Evolutionary conservation across 2,888 invertebrate species (phyloP).

Genomic region (Coecobrya sp.): DNA sequence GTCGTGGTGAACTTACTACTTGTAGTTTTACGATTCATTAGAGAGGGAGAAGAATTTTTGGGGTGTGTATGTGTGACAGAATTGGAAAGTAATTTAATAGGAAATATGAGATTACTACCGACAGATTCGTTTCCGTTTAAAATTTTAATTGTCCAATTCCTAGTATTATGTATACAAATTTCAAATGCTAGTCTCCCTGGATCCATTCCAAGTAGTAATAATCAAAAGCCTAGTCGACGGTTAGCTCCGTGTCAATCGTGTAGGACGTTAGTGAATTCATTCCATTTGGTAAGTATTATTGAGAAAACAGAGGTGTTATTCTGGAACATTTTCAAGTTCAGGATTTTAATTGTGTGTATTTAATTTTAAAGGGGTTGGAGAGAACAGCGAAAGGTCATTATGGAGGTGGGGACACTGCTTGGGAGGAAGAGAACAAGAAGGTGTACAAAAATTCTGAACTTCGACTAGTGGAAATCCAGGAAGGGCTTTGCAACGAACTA

Average conservation of each 20-base stretch:
- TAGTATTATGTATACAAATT: constrained; percentile 64
- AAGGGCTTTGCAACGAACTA: constrained; percentile 93
- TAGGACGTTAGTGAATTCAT: constrained; percentile 92
- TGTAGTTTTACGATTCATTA: background rate
- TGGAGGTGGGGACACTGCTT: constrained; percentile 97
- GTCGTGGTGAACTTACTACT: background rate
- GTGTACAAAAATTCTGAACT: constrained; percentile 96
- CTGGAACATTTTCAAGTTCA: background rate
- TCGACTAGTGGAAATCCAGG: constrained; percentile 96
- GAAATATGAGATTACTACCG: constrained; percentile 70
- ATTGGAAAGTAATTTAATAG: background rate
- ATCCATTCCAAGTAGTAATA: constrained; percentile 28
- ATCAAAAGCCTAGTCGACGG: constrained; percentile 83
- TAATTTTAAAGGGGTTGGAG: constrained; percentile 91
- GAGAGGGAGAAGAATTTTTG: background rate
- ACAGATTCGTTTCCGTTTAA: background rate
- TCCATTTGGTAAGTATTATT: constrained; percentile 87
- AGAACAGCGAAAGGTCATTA: constrained; percentile 95
- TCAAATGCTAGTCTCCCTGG: constrained; percentile 71
- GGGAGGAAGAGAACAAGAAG: constrained; percentile 96
- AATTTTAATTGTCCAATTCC: constrained; percentile 26
- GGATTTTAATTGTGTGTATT: background rate
- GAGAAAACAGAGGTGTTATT: background rate
- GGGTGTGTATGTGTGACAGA: background rate
- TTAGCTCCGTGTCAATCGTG: constrained; percentile 94